A percentile compares a stretch with the other conserved stretches of the same genome.
These are phyloP conservation scores for Sarcophaga variegata DNA, from an alignment of 2,888 invertebrate genomes.

Conservation along the genomic window DNA sequence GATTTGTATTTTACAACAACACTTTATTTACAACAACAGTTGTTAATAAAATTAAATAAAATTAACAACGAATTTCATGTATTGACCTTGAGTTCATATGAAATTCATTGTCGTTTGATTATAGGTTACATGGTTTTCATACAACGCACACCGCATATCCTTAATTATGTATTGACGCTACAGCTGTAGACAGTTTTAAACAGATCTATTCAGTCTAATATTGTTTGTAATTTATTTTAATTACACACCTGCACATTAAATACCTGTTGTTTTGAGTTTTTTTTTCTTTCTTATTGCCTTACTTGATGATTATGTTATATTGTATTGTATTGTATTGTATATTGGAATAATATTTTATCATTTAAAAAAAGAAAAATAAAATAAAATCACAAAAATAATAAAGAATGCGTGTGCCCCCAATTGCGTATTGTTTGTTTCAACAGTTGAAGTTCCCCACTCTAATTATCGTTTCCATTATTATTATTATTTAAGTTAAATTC, in stretches of 20 bases:
- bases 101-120: slow-evolving; percentile 25
- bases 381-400: neutral
- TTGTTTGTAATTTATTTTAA: slow-evolving; percentile 13
- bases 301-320: neutral
- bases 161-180: neutral
- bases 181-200: neutral
- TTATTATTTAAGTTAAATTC: slow-evolving; percentile 6
- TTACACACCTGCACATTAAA: slow-evolving; percentile 43
- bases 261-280: neutral
- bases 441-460: neutral
- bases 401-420: slow-evolving; percentile 21
- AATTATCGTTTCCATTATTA: slow-evolving; percentile 30
- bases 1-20: slow-evolving; percentile 15
- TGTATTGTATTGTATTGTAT: neutral
- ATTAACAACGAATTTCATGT: slow-evolving; percentile 16
- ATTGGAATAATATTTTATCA: neutral
- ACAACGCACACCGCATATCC: neutral
- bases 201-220: neutral
- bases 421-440: neutral
- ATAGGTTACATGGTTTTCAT: neutral
- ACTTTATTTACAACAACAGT: neutral
- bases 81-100: slow-evolving; percentile 37
- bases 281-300: neutral
- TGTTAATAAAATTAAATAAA: no score
- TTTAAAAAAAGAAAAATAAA: no score